phyloP scores from a whole-genome alignment of 2,888 invertebrate genomes.

The Lysandra bellargus region DNA sequence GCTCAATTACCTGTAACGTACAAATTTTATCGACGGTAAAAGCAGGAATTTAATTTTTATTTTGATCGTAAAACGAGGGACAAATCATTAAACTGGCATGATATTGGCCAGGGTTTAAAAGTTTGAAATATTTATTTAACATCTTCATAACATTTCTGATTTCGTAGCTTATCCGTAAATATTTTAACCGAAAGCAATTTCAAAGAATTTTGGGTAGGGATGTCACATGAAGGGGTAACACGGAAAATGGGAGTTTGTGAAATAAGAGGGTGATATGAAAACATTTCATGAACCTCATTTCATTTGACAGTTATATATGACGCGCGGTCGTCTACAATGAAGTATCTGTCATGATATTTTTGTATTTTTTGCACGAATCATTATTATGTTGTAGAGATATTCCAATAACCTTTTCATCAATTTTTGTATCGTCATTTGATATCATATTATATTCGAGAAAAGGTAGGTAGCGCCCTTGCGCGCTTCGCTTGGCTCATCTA shows the following conservation, averaged over 20 bases:
- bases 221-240: not conserved
- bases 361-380: not conserved
- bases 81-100: not conserved
- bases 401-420: not conserved
- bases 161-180: not conserved
- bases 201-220: not conserved
- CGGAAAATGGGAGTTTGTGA: not conserved
- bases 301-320: conserved; percentile 18
- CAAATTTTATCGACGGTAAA: not conserved
- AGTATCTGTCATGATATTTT: conserved; percentile 13
- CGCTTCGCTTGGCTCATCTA: too few species aligned
- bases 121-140: not conserved
- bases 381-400: not conserved
- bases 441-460: too few species aligned
- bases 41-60: not conserved
- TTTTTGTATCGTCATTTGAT: not conserved
- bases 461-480: too few species aligned
- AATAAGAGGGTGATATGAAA: conserved; percentile 20
- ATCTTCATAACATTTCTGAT: not conserved
- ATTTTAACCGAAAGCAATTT: not conserved
- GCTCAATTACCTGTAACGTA: not conserved
- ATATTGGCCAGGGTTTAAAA: not conserved
- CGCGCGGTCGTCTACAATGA: not conserved
- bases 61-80: not conserved
- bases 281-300: conserved; percentile 25